Evolutionary conservation across 1,140 invertebrate genomes (phyloP).

Genomic region (Drusus annulatus): DNA sequence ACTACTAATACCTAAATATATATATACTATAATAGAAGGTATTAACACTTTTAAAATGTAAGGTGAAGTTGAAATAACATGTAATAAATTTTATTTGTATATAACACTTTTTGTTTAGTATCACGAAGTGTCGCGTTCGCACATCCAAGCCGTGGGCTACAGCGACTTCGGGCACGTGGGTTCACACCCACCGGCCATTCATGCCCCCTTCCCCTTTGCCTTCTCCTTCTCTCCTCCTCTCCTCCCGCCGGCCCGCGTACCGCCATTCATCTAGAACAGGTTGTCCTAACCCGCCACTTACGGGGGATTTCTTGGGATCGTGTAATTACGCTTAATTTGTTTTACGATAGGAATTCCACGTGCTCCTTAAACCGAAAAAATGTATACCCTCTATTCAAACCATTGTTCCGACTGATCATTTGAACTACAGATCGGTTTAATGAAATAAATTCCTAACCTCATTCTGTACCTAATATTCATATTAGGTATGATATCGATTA

Average conservation of each 20-base stretch:
- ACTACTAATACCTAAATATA: too few species aligned
- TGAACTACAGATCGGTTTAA: too few species aligned
- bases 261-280: constrained; percentile 56
- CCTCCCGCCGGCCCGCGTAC: background rate
- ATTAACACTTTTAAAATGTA: too few species aligned
- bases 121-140: background rate
- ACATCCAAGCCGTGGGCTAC: constrained; percentile 11
- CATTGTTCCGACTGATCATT: background rate
- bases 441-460: too few species aligned
- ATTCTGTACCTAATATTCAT: too few species aligned
- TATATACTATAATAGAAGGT: too few species aligned
- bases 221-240: constrained; percentile 1
- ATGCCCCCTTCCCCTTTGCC: constrained; percentile 43
- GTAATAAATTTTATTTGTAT: too few species aligned
- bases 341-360: background rate
- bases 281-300: constrained; percentile 45
- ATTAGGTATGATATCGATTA: too few species aligned
- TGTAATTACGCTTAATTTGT: background rate
- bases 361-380: background rate
- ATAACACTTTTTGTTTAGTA: too few species aligned
- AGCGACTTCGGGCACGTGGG: constrained; percentile 50
- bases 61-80: too few species aligned
- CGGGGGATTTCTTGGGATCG: background rate
- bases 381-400: background rate
- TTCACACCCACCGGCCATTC: constrained; percentile 49